These are phyloP conservation scores for Enteromius treurensis DNA, from an alignment of 2,797 vertebrate genomes.

Conservation along the genomic window DNA sequence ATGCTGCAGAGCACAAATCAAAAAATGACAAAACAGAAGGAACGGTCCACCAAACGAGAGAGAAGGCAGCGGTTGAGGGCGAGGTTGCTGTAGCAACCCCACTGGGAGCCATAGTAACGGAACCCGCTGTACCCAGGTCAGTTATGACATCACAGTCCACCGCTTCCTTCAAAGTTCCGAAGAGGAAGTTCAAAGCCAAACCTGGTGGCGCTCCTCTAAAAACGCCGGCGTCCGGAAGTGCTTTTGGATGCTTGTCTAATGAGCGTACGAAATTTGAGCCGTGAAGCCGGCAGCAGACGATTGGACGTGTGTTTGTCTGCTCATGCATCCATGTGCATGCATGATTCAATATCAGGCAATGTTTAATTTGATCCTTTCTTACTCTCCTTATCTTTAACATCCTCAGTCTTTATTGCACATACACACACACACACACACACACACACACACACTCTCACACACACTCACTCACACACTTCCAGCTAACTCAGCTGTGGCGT, in stretches of 20 bases:
- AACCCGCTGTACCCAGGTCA: slow-evolving; percentile 15
- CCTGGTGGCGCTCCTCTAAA: background rate
- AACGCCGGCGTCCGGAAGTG: background rate
- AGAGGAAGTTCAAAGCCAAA: slow-evolving; percentile 8
- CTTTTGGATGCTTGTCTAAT: background rate
- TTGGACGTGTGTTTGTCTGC: slow-evolving; percentile 67
- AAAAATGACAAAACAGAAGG: background rate
- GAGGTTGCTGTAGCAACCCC: slow-evolving; percentile 9
- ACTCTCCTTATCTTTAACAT: background rate
- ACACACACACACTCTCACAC: background rate
- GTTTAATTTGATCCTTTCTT: slow-evolving; percentile 60
- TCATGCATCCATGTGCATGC: slow-evolving; percentile 88
- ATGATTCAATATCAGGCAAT: slow-evolving; percentile 85
- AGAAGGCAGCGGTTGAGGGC: slow-evolving; percentile 11
- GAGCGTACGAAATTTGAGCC: background rate
- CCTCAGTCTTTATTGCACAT: background rate
- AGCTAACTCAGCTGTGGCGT: slow-evolving; percentile 57
- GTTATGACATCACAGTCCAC: slow-evolving; percentile 35
- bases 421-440: background rate
- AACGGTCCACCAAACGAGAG: slow-evolving; percentile 11
- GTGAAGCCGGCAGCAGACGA: background rate
- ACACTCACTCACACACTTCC: background rate
- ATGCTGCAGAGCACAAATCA: slow-evolving; percentile 12
- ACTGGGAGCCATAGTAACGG: slow-evolving; percentile 6
- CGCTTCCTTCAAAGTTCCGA: background rate